These are phyloP conservation scores for Gryllus longicercus DNA, from an alignment of 2,888 invertebrate species.

Conservation along the genomic window DNA sequence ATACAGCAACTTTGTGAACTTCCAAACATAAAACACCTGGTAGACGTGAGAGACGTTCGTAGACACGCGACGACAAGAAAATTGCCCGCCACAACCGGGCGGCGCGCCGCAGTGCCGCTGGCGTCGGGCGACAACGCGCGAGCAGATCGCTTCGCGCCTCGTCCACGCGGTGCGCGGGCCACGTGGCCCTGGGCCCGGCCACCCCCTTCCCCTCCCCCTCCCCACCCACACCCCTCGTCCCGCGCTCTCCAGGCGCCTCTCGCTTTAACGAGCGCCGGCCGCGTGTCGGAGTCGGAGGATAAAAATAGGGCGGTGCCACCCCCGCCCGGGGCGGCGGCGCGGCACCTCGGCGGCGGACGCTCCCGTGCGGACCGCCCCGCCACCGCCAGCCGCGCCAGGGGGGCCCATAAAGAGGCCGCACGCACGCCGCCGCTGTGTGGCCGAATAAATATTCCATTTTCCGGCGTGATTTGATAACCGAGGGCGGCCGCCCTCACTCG, in stretches of 20 bases:
- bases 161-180: no score
- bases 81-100: no score
- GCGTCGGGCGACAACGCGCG: no score
- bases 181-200: no score
- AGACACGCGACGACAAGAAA: no score
- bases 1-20: no score
- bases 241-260: background rate
- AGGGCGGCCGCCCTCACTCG: background rate
- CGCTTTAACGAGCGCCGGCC: background rate
- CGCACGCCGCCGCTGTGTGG: slow-evolving; percentile 8
- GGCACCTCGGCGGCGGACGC: background rate
- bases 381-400: background rate
- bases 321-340: background rate
- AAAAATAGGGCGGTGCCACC: background rate
- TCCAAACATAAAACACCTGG: no score
- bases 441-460: slow-evolving; percentile 17
- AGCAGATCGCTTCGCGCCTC: no score
- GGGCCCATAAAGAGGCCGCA: background rate
- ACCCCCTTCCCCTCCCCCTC: background rate
- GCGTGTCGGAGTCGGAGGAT: background rate
- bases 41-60: no score
- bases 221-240: background rate
- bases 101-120: no score
- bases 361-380: background rate
- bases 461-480: slow-evolving; percentile 17